Evolutionary conservation across 2,797 vertebrate genomes (phyloP), one percentile per base, ranked within the genome.

Genomic region (Manis pentadactyla): DNA sequence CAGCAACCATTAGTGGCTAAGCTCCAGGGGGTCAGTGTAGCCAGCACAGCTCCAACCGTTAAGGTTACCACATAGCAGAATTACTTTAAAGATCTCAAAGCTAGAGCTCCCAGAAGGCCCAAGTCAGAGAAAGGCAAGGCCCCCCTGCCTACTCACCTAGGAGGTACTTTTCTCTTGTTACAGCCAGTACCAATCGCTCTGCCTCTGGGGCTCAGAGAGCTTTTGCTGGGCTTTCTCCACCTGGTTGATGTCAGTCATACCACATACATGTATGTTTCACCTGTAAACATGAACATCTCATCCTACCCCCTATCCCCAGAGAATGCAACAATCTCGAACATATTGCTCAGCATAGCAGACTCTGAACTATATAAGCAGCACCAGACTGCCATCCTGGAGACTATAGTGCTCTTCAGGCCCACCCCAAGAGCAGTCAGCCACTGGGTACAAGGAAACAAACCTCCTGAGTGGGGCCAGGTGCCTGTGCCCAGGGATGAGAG

Each of bases 41-140:
- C 25, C 39, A 34, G 31, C 53, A 87, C 8, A 95, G 82, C 34
- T 79, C 55, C 21, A 93, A 49, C 68, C 75, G 74, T 55, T 68
- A 77, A 87, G 18, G 42, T 71, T 71, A 86, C n/a, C 14, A 15
- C 17, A 46, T 17, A 77, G 49, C 21, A 78, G 39, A 59, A 86
- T 51, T 51, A 49, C 49, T 74, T 86, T 74, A 37, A 86, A 79
- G 83, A 84, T 73, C 55, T 86, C 79, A 88, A 51, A 96, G 37
- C 42, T 66, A 51, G 39, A 79, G 53, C 63, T 96, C 84, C 68
- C 15, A 90, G 87, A 23, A 97, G 29, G 23, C 64, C 87, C 61
- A 68, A 68, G 42, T 21, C 51, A 96, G 59, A 91, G 46, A 86
- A 95, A 71, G 39, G 66, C 34, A 87, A 69, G 31, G 68, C 5